Evolutionary conservation across 2,113 vertebrate species (phyloP), one percentile per base, ranked within the genome.

Genomic region (Scopus umbretta): DNA sequence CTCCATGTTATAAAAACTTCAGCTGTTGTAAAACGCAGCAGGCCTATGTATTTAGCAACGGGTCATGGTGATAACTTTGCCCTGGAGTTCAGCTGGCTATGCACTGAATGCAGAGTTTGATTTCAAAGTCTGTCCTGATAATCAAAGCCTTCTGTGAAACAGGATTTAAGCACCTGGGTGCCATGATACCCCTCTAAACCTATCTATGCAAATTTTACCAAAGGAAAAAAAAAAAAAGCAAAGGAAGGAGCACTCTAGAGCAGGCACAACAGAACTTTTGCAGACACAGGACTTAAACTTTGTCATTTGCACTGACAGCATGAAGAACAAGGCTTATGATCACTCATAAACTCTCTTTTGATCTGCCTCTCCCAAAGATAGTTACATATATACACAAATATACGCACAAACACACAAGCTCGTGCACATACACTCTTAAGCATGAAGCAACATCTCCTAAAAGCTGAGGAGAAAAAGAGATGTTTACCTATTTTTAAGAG

Each of bases 111-210:
- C 91, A 81, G 81, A 95, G 89, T 96, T 94, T 92, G 78, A 95
- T 96, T 96, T 97, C 94, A 97, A 96, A 96, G 92, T 97, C 94
- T 97, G 45, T 76, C 65, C 79, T 67, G 93, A 87, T 91, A 86
- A 94, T 93, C 49, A 92, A 34, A 94, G 79, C 53, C 36, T 55
- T 71, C n/a, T 3, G 15, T 94, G 73, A 72, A 92, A 88, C 5
- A 56, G 40, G 27, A 86, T 89, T 85, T 94, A 81, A 80, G 63
- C 55, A 62, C 55, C 38, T 18, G 10, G 76, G 26, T 59, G n/a
- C 66, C 50, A 66, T 6, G 20, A 58, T 79, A 84, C 9, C 50
- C 10, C 49, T 80, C 62, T 76, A 85, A 96, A 74, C 75, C 88
- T 65, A 42, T 42, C 42, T 13, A 11, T 13, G 10, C 42, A 42